Evolutionary conservation across 1,140 invertebrate genomes (phyloP), one percentile per base, ranked within the genome.

Genomic region (Magallana angulata): DNA sequence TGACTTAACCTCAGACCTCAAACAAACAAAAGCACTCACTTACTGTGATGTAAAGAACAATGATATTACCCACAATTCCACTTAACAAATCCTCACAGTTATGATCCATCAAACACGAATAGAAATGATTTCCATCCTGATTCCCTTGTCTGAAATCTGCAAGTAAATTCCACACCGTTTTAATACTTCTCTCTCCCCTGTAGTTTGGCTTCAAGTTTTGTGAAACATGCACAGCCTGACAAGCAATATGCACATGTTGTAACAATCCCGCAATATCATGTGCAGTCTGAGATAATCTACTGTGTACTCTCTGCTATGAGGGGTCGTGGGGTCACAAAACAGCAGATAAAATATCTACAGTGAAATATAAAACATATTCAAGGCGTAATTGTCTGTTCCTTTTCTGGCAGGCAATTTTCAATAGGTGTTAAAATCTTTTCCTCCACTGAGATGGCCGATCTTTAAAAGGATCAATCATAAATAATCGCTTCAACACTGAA

Each of bases 401-500:
- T 76, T 76, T 48, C 68, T 76, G 68, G 68, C 68, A 76, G 68
- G 68, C 68, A 76, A 76, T 76, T 76, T 76, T 76, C 68, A 76
- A 76, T 76, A 76, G 68, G 68, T 76, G 68, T 76, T 76, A 76
- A 76, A 76, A 76, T 76, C 68, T 76, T 76, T 76, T 76, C 68
- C 68, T 76, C 24, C 18, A 76, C 68, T 76, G 68, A 76, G 68
- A 76, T 30, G 68, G 24, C 68, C 24, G 68, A 76, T 76, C 68
- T 76, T 76, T 76, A 76, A 76, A 76, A 76, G 68, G 68, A 76
- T 76, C 68, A 76, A 76, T 76, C 68, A 76, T 76, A 76, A 76
- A 76, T 76, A 76, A 76, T 76, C 18, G 68, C 68, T 76, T 76
- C 68, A 76, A 18, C 68, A 76, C 68, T 76, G 24, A 76, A 76